Evolutionary conservation across 2,113 vertebrate genomes (phyloP).

Genomic region (Silurus glanis): DNA sequence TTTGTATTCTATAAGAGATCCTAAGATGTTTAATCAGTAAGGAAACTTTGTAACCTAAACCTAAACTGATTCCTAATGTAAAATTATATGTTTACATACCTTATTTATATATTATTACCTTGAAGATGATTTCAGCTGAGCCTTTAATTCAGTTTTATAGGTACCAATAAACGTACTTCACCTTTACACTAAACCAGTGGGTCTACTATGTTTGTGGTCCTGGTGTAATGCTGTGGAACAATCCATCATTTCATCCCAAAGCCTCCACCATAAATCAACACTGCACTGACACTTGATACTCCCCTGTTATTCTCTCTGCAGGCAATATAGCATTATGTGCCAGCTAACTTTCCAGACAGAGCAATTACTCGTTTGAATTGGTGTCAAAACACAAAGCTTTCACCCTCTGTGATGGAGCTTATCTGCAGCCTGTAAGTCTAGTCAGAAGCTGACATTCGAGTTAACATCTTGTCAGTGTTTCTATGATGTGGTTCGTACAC

Average conservation of each 20-base stretch:
- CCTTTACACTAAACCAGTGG: neutral
- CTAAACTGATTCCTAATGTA: neutral
- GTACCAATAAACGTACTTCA: neutral
- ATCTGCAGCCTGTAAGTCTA: neutral
- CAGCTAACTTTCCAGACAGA: neutral
- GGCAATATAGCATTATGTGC: neutral
- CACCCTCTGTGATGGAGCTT: neutral
- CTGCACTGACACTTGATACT: neutral
- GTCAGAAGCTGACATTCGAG: neutral
- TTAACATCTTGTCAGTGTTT: neutral
- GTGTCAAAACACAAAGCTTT: neutral
- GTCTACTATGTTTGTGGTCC: neutral
- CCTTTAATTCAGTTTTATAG: neutral
- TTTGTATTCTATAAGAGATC: neutral
- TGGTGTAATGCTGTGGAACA: neutral
- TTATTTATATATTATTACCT: neutral
- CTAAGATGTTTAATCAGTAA: neutral
- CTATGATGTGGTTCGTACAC: neutral
- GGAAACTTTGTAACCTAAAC: neutral
- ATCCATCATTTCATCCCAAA: neutral
- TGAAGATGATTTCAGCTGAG: neutral
- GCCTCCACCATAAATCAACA: neutral
- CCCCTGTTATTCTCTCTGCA: neutral
- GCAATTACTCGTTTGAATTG: slow-evolving; percentile 1
- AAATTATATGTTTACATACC: neutral